These are phyloP conservation scores for Atta colombica DNA, from an alignment of 1,140 invertebrate species.

Conservation along the genomic window DNA sequence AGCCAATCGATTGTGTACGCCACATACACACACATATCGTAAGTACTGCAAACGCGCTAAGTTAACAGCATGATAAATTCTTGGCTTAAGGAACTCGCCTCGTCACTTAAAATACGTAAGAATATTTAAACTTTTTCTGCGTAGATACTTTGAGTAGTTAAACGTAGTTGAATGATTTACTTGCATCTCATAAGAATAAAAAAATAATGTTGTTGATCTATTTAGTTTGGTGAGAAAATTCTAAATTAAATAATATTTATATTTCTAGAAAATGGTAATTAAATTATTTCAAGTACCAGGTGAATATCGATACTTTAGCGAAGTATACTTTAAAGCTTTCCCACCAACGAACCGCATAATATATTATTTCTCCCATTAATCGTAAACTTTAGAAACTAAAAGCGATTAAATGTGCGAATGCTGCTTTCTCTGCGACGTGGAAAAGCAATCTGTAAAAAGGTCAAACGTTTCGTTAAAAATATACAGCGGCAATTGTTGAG, in stretches of 20 bases:
- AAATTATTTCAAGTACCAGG: background rate
- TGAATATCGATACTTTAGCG: constrained; percentile 3
- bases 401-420: constrained; percentile 7
- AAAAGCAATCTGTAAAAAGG: constrained; percentile 29
- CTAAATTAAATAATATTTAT: background rate
- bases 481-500: constrained; percentile 25
- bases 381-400: constrained; percentile 31
- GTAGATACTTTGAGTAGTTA: no score
- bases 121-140: background rate
- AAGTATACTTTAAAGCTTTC: background rate
- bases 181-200: background rate
- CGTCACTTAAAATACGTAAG: background rate
- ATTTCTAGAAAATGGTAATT: background rate
- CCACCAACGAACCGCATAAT: background rate
- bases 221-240: background rate
- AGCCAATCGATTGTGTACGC: constrained; percentile 66
- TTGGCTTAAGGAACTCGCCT: background rate
- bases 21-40: no score
- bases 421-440: background rate
- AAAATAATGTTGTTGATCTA: background rate
- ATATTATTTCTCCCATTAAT: constrained; percentile 29
- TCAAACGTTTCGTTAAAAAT: constrained; percentile 48
- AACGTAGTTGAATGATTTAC: background rate
- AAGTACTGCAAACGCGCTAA: background rate
- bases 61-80: constrained; percentile 5